A percentile compares a stretch with the other conserved stretches of the same genome.
phyloP scores from a whole-genome alignment of 1,140 invertebrate genomes.

The Drosophila carrolli region DNA sequence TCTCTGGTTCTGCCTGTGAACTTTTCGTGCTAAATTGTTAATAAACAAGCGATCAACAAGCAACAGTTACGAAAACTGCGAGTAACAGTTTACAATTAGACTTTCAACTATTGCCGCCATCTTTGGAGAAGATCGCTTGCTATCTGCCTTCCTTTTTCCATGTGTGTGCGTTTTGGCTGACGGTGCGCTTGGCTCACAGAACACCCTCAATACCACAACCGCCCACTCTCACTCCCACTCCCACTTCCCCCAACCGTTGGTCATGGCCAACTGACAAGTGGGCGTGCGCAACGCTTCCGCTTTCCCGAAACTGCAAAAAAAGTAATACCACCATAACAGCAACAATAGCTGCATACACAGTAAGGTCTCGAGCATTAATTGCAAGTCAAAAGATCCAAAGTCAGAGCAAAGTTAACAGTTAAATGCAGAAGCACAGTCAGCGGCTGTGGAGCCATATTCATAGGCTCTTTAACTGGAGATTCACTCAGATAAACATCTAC shows the following conservation, averaged over 20 bases:
- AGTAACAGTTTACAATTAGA: slow-evolving; percentile 82
- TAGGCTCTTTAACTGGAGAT: slow-evolving; percentile 40
- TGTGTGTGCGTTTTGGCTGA: slow-evolving; percentile 35
- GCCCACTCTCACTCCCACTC: slow-evolving; percentile 4
- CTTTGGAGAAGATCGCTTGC: slow-evolving; percentile 29
- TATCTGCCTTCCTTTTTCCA: slow-evolving; percentile 8
- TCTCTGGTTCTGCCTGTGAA: slow-evolving; percentile 38
- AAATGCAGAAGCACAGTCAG: slow-evolving; percentile 31
- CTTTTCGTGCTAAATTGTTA: slow-evolving; percentile 76
- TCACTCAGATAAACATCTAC: slow-evolving; percentile 41
- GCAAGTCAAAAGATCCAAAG: slow-evolving; percentile 54
- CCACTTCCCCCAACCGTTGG: slow-evolving; percentile 22
- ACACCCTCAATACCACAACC: slow-evolving; percentile 27
- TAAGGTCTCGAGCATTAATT: slow-evolving; percentile 64
- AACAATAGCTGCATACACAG: slow-evolving; percentile 32
- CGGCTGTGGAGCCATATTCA: slow-evolving; percentile 31
- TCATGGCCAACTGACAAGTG: slow-evolving; percentile 64
- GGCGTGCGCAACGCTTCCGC: slow-evolving; percentile 76
- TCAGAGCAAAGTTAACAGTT: slow-evolving; percentile 52
- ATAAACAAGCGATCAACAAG: slow-evolving; percentile 80
- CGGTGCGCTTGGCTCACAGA: slow-evolving; percentile 23
- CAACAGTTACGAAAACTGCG: slow-evolving; percentile 71
- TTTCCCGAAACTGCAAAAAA: slow-evolving; percentile 61
- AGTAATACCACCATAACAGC: slow-evolving; percentile 3
- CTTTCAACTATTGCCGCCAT: slow-evolving; percentile 75